These are phyloP conservation scores for Mantis religiosa DNA, from an alignment of 2,888 invertebrate species.

Conservation along the genomic window DNA sequence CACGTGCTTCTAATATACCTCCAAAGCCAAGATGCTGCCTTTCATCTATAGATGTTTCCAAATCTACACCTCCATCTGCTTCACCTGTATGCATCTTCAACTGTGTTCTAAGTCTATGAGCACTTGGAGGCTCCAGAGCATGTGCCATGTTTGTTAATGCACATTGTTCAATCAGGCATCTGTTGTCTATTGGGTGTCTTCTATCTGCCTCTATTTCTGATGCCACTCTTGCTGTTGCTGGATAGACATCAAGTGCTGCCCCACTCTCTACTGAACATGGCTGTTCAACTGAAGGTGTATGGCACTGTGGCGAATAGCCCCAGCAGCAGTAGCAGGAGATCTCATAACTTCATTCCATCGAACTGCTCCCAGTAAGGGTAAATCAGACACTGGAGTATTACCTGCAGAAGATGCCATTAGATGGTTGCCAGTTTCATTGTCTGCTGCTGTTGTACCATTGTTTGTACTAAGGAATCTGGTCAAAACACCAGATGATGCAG, in stretches of 20 bases:
- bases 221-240: not conserved
- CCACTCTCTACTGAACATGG: not conserved
- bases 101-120: not conserved
- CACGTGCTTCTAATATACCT: not conserved
- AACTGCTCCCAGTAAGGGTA: not conserved
- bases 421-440: not conserved
- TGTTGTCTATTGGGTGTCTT: not conserved
- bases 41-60: not conserved
- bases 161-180: not conserved
- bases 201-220: not conserved
- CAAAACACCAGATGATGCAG: not conserved
- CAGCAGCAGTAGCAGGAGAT: not conserved
- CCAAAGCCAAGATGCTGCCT: not conserved
- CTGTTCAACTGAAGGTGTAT: not conserved
- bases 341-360: not conserved
- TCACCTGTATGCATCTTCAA: not conserved
- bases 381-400: not conserved
- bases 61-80: not conserved
- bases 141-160: not conserved
- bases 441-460: constrained; percentile 1
- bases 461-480: not conserved
- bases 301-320: not conserved
- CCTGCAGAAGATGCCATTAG: not conserved
- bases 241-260: not conserved
- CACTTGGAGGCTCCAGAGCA: not conserved